phyloP scores from a whole-genome alignment of 1,140 invertebrate genomes.

The Acromyrmex echinatior region DNA sequence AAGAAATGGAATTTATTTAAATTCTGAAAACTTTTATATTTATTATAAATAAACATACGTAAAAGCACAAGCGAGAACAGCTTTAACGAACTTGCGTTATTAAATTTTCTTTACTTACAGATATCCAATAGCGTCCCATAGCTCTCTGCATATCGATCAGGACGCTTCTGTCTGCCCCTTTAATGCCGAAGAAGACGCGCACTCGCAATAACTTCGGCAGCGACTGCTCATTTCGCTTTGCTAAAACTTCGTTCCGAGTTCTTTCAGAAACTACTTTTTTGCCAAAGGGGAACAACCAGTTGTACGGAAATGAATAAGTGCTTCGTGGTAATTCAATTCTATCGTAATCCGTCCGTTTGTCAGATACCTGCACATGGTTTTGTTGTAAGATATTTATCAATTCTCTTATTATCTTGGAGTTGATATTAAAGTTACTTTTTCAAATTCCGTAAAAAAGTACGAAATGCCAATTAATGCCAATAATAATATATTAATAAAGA shows the following conservation, averaged over 20 bases:
- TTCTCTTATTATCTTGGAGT: not conserved
- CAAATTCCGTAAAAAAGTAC: not conserved
- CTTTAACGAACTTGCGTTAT: conserved; percentile 29
- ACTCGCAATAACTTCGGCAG: conserved; percentile 58
- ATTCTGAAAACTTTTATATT: not conserved
- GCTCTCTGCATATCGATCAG: conserved; percentile 75
- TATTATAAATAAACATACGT: not conserved
- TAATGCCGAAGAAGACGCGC: conserved; percentile 67
- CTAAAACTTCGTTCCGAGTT: conserved; percentile 68
- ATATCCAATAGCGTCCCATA: conserved; percentile 76
- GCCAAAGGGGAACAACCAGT: conserved; percentile 81
- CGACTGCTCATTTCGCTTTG: conserved; percentile 41
- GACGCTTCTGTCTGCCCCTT: conserved; percentile 63
- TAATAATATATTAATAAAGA: not conserved
- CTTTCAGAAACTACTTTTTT: conserved; percentile 73
- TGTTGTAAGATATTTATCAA: conserved; percentile 2
- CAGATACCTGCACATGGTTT: conserved; percentile 30
- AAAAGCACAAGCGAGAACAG: not conserved
- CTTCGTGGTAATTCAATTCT: conserved; percentile 71
- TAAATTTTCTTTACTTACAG: conserved; percentile 65
- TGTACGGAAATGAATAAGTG: conserved; percentile 79
- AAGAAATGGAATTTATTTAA: not conserved
- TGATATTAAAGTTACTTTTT: not conserved
- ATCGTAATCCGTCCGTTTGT: conserved; percentile 62
- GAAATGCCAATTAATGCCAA: not conserved